Evolutionary conservation across 2,797 vertebrate species (phyloP).

Genomic region (Leucoraja ocellata): DNA sequence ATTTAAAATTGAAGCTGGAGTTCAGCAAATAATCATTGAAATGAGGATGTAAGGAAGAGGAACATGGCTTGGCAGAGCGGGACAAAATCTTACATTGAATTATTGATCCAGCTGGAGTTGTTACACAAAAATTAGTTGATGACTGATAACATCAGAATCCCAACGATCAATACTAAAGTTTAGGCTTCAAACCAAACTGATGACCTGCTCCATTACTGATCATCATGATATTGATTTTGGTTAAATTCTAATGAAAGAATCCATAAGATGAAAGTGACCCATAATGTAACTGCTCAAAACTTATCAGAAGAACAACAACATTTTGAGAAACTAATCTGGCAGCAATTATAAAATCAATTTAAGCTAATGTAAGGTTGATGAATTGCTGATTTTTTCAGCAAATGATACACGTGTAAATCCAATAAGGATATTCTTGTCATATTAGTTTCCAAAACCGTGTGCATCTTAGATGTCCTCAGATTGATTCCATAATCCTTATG

Average conservation of each 20-base stretch:
- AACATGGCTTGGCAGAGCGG: background rate
- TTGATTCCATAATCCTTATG: background rate
- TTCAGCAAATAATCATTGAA: background rate
- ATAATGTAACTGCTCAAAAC: background rate
- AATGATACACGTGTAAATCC: background rate
- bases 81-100: background rate
- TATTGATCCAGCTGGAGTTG: background rate
- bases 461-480: background rate
- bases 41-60: background rate
- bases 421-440: background rate
- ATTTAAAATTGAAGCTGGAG: background rate
- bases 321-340: background rate
- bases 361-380: background rate
- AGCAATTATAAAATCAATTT: constrained; percentile 9
- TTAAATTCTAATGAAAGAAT: constrained; percentile 17
- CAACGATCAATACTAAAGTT: background rate
- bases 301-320: background rate
- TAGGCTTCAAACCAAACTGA: background rate
- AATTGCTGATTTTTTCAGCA: background rate
- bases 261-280: background rate
- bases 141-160: background rate
- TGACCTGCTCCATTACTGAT: background rate
- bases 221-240: constrained; percentile 20
- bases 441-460: background rate
- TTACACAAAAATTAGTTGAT: background rate